Evolutionary conservation across 2,888 invertebrate genomes (phyloP).

Genomic region (Papilio elwesi): DNA sequence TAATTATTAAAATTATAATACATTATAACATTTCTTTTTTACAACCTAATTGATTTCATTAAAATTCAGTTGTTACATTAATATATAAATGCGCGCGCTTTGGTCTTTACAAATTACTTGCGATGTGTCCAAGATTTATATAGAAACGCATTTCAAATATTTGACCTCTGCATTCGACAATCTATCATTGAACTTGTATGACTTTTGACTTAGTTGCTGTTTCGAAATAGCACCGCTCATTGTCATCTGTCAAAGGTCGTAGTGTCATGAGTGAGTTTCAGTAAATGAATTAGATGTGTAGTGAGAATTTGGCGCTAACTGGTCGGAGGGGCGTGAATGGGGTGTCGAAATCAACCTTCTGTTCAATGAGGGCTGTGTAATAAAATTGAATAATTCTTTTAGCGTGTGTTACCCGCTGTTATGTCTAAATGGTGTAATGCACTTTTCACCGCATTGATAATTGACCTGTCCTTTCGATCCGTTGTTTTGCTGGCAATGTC

Average conservation of each 20-base stretch:
- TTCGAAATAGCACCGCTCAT: conserved; percentile 56
- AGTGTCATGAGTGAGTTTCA: conserved; percentile 47
- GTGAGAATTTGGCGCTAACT: conserved; percentile 56
- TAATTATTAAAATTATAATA: too few relatives aligned
- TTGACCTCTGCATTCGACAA: conserved; percentile 32
- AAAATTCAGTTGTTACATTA: background rate
- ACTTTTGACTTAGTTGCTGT: conserved; percentile 52
- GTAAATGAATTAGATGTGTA: conserved; percentile 66
- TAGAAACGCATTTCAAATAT: conserved; percentile 20
- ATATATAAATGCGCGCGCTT: background rate
- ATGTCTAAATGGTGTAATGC: conserved; percentile 66
- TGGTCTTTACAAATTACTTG: background rate
- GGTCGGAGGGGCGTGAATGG: conserved; percentile 65
- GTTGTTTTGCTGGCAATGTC: conserved; percentile 58
- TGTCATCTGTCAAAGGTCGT: conserved; percentile 51
- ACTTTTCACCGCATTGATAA: conserved; percentile 67
- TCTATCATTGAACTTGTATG: conserved; percentile 72
- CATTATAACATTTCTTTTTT: too few relatives aligned
- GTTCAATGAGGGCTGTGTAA: conserved; percentile 68
- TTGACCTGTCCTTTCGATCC: conserved; percentile 61
- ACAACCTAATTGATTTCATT: background rate
- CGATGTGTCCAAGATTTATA: background rate
- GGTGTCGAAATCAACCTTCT: conserved; percentile 73
- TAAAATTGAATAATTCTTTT: conserved; percentile 71
- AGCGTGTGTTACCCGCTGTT: conserved; percentile 69